phyloP scores from a whole-genome alignment of 2,113 vertebrate genomes.

The Nicator chloris region DNA sequence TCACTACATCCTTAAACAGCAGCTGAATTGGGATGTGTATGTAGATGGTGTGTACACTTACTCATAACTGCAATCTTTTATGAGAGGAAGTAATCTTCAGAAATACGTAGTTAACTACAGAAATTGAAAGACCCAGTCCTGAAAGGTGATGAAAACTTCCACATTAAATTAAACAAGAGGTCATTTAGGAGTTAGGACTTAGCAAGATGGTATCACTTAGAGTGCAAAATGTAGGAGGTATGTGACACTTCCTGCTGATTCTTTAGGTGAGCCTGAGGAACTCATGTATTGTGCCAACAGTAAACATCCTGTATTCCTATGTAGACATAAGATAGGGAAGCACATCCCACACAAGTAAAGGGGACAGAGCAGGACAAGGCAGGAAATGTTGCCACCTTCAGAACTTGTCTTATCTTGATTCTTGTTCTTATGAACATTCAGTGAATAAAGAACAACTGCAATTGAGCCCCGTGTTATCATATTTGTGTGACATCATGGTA shows the following conservation, averaged over 20 bases:
- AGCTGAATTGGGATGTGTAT: not conserved
- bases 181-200: not conserved
- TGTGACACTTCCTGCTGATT: not conserved
- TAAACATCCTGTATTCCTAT: not conserved
- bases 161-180: not conserved
- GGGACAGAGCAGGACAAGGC: not conserved
- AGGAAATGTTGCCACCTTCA: fast-evolving
- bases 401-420: not conserved
- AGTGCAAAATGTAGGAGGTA: not conserved
- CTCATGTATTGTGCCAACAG: not conserved
- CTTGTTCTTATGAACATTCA: not conserved
- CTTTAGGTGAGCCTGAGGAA: not conserved
- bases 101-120: not conserved
- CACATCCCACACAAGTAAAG: not conserved
- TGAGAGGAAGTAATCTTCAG: not conserved
- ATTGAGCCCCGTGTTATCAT: not conserved
- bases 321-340: not conserved
- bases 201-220: not conserved
- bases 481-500: not conserved
- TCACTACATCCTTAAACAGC: not conserved
- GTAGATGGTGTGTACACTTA: not conserved
- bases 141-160: not conserved
- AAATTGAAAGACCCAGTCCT: not conserved
- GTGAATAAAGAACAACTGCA: not conserved
- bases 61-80: not conserved